Conservation (phyloP, 2,797 vertebrate species). For the Nyctibius grandis region DNA sequence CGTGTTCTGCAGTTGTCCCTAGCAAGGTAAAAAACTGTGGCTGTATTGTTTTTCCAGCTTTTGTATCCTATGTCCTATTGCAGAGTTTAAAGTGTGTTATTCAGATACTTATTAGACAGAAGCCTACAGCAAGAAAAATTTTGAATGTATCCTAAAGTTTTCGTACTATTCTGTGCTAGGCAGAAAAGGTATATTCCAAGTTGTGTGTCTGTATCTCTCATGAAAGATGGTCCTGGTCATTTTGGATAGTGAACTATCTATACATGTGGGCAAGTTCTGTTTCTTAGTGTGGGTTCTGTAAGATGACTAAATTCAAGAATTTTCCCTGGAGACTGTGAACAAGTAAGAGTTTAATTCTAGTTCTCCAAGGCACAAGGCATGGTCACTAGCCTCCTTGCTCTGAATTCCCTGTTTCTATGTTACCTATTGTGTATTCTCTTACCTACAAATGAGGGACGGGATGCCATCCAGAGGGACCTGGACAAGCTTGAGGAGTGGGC, state of each 20-base stretch:
- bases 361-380: not conserved
- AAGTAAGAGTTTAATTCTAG: not conserved
- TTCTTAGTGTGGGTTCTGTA: not conserved
- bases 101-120: not conserved
- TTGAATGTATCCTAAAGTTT: not conserved
- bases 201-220: rapidly evolving
- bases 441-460: not conserved
- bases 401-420: not conserved
- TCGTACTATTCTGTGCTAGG: not conserved
- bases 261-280: rapidly evolving
- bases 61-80: not conserved
- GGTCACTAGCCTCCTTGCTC: not conserved
- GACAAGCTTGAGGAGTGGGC: too few species aligned
- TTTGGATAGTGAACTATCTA: not conserved
- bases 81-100: not conserved
- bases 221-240: not conserved
- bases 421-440: not conserved
- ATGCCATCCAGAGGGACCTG: too few species aligned
- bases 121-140: not conserved
- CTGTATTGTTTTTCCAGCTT: not conserved
- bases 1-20: not conserved
- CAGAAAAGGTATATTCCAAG: not conserved
- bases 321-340: not conserved
- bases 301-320: not conserved
- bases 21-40: not conserved